A percentile compares a stretch with the other conserved stretches of the same genome.
Conservation (phyloP, 2,888 invertebrate species). For the Epistrophe eligans region DNA sequence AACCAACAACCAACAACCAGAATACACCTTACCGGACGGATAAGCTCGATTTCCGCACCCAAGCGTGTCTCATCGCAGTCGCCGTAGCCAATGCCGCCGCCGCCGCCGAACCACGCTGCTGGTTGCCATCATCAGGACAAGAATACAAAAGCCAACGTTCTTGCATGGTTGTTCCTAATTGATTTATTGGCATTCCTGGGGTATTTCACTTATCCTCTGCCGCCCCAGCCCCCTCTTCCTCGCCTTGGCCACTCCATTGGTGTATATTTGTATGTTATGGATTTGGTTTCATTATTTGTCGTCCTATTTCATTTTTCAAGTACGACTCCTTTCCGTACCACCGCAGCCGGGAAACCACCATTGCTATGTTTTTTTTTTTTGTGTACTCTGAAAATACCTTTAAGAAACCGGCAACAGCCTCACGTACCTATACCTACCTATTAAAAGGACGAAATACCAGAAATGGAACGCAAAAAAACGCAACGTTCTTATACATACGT, state of each 20-base stretch:
- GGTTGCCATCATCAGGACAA: conserved; percentile 34
- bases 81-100: background rate
- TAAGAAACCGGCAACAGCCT: conserved; percentile 18
- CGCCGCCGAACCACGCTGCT: background rate
- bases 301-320: conserved; percentile 38
- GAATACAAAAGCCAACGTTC: conserved; percentile 71
- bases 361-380: background rate
- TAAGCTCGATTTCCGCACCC: conserved; percentile 56
- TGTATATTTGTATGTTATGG: conserved; percentile 33
- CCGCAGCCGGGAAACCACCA: background rate
- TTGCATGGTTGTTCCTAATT: conserved; percentile 73
- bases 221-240: background rate
- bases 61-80: background rate
- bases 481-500: conserved; percentile 34
- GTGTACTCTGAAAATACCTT: conserved; percentile 1
- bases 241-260: background rate
- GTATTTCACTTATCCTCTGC: conserved; percentile 60
- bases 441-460: conserved; percentile 53
- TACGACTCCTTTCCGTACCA: background rate
- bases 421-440: background rate
- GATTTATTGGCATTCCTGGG: conserved; percentile 75
- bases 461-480: conserved; percentile 65
- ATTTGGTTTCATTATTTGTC: conserved; percentile 66
- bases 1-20: background rate
- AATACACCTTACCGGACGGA: conserved; percentile 28